phyloP scores from a whole-genome alignment of 2,113 vertebrate genomes.

The Malurus elegans region DNA sequence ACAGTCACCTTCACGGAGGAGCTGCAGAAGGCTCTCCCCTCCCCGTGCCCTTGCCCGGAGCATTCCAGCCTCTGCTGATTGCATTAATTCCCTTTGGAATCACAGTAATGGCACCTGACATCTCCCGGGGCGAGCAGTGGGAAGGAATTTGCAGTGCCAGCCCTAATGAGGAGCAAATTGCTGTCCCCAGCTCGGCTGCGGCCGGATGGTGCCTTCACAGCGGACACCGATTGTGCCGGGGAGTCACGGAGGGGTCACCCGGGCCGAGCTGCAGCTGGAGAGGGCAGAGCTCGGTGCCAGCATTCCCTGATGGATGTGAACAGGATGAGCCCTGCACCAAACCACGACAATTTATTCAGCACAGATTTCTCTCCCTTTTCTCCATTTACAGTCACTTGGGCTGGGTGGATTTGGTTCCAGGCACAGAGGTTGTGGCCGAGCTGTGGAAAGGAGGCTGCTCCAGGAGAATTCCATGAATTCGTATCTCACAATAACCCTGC shows the following conservation, averaged over 20 bases:
- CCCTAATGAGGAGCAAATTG: slow-evolving; percentile 14
- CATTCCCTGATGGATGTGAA: neutral
- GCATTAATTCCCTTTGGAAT: neutral
- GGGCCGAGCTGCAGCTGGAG: neutral
- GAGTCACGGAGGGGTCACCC: neutral
- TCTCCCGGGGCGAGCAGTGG: neutral
- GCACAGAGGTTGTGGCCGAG: neutral
- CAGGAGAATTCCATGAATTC: neutral
- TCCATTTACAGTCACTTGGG: neutral
- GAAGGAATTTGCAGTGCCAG: neutral
- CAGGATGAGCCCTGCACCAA: neutral
- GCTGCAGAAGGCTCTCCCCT: neutral
- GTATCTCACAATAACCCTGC: neutral
- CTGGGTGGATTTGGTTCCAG: neutral
- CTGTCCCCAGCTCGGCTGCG: neutral
- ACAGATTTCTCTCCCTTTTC: neutral
- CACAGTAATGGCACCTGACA: neutral
- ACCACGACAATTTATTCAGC: neutral
- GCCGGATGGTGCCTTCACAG: neutral
- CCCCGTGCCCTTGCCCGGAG: neutral
- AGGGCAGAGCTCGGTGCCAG: neutral
- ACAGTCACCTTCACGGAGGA: neutral
- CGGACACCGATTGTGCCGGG: neutral
- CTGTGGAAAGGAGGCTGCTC: neutral
- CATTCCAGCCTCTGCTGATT: neutral